A percentile compares a stretch with the other conserved stretches of the same genome.
phyloP scores from a whole-genome alignment of 64 coral and sea anemone species.

The Dendronephthya gigantea region DNA sequence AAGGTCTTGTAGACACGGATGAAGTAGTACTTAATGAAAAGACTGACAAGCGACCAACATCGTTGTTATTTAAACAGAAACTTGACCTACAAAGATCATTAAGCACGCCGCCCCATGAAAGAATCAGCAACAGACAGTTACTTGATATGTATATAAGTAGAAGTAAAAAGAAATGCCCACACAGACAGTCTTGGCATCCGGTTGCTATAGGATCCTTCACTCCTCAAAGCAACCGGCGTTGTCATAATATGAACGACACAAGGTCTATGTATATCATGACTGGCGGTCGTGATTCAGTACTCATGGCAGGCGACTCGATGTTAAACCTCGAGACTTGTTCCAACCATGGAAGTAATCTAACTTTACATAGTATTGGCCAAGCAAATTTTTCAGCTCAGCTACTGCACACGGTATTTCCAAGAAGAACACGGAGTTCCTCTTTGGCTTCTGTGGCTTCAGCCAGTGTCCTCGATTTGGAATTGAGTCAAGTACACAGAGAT shows the following conservation, averaged over 20 bases:
- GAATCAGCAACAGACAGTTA: neutral
- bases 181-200: neutral
- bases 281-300: neutral
- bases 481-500: neutral
- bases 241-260: neutral
- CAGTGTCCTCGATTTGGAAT: neutral
- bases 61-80: neutral
- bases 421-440: neutral
- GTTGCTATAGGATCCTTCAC: constrained; percentile 2
- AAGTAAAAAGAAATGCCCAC: neutral
- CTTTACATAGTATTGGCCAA: neutral
- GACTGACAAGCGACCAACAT: too few species aligned
- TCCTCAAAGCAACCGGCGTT: neutral
- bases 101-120: neutral
- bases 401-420: neutral
- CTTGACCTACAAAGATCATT: neutral
- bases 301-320: neutral
- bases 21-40: neutral
- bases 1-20: neutral
- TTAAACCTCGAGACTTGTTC: neutral
- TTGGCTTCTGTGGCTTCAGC: neutral
- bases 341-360: neutral
- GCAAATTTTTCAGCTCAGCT: neutral
- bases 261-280: neutral
- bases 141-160: neutral